Conservation (phyloP, 2,797 vertebrate genomes). For the Alosa sapidissima region DNA sequence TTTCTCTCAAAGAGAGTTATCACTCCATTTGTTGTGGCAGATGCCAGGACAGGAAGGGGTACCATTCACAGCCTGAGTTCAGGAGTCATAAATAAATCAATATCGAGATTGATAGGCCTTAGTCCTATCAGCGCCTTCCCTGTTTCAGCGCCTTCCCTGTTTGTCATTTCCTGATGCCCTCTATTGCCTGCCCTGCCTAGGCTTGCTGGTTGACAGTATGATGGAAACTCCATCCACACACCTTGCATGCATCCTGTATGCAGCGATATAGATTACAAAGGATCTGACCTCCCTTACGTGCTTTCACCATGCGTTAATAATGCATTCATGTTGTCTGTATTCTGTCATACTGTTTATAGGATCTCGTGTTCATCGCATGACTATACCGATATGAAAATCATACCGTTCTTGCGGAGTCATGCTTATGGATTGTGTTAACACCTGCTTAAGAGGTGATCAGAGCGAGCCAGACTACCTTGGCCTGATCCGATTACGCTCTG, state of each 20-base stretch:
- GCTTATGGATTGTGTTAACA: conserved; percentile 46
- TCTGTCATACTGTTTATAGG: neutral
- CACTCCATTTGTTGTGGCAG: conserved; percentile 43
- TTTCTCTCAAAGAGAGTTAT: conserved; percentile 43
- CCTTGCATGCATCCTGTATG: neutral
- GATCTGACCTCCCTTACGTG: neutral
- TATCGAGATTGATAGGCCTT: conserved; percentile 45
- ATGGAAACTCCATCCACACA: neutral
- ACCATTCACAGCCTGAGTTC: conserved; percentile 33
- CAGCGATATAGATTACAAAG: neutral
- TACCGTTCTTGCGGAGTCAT: conserved; percentile 52
- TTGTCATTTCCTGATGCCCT: conserved; percentile 41
- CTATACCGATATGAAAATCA: neutral
- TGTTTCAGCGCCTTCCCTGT: conserved; percentile 38
- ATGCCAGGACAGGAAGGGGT: conserved; percentile 2
- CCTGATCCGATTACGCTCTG: conserved; percentile 1
- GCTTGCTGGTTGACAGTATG: neutral
- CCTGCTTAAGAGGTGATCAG: neutral
- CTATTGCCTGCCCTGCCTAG: conserved; percentile 28
- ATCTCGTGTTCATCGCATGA: neutral
- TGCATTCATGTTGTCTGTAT: neutral
- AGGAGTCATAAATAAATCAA: conserved; percentile 48
- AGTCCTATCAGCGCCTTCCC: conserved; percentile 38
- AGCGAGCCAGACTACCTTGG: neutral
- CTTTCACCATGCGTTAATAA: neutral